Evolutionary conservation across 64 coral and sea anemone species (phyloP).

Genomic region (Orbicella faveolata): DNA sequence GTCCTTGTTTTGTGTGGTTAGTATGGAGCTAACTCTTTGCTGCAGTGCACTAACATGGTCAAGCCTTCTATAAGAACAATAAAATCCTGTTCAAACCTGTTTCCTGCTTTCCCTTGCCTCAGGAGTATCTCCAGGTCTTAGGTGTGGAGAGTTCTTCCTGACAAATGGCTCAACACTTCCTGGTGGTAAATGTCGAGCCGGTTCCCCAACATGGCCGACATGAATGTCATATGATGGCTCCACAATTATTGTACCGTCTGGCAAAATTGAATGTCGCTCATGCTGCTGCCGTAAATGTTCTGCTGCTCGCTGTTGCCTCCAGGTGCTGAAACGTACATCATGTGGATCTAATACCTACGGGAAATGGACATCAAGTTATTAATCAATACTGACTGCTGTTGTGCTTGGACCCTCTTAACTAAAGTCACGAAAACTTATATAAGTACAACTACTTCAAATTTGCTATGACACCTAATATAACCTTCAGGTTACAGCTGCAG

Average conservation of each 20-base stretch:
- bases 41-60: too few relatives aligned
- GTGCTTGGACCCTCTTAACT: too few relatives aligned
- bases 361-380: not conserved
- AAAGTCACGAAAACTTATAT: too few relatives aligned
- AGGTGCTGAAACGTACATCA: slow-evolving; percentile 70
- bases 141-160: slow-evolving; percentile 40
- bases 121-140: slow-evolving; percentile 53
- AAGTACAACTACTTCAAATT: too few relatives aligned
- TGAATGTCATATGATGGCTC: slow-evolving; percentile 24
- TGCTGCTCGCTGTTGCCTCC: slow-evolving; percentile 84
- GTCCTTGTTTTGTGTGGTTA: too few relatives aligned
- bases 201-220: slow-evolving; percentile 9
- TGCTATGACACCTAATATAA: too few relatives aligned
- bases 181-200: slow-evolving; percentile 12
- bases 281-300: slow-evolving; percentile 90
- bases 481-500: too few relatives aligned
- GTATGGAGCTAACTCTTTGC: too few relatives aligned
- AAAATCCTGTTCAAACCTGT: slow-evolving; percentile 34
- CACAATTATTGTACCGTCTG: slow-evolving; percentile 32
- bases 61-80: not conserved
- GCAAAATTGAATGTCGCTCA: slow-evolving; percentile 63
- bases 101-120: slow-evolving; percentile 38
- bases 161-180: slow-evolving; percentile 16
- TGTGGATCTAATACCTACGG: slow-evolving; percentile 67
- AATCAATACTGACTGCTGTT: too few relatives aligned